A percentile compares a stretch with the other conserved stretches of the same genome.
Conservation (phyloP, 2,888 invertebrate genomes). For the Charanyca ferruginea region DNA sequence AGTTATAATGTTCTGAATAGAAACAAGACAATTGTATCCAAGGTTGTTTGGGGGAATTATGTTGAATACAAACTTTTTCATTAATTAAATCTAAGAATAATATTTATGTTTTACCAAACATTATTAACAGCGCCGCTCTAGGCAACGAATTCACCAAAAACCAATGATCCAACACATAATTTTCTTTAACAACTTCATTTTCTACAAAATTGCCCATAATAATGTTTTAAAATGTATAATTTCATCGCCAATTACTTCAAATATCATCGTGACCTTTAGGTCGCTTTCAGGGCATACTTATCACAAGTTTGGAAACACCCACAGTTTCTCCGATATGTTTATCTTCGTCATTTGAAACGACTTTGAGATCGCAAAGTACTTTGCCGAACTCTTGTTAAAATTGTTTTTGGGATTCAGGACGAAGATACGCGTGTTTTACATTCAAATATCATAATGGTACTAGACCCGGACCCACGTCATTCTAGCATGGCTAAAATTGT, state of each 20-base stretch:
- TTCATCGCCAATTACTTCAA: constrained; percentile 53
- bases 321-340: constrained; percentile 25
- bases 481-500: no score
- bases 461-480: not conserved
- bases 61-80: not conserved
- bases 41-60: constrained; percentile 13
- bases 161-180: constrained; percentile 30
- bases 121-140: constrained; percentile 22
- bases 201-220: constrained; percentile 41
- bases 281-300: constrained; percentile 20
- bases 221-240: constrained; percentile 48
- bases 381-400: constrained; percentile 5
- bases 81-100: constrained; percentile 7
- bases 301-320: constrained; percentile 31
- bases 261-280: constrained; percentile 55
- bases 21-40: constrained; percentile 10
- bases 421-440: not conserved
- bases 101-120: constrained; percentile 13
- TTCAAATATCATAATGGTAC: constrained; percentile 20
- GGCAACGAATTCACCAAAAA: constrained; percentile 22
- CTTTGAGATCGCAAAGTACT: constrained; percentile 6
- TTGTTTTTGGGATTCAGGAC: constrained; percentile 7
- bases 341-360: constrained; percentile 7
- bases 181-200: constrained; percentile 49
- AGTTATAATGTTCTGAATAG: constrained; percentile 19